Conservation (phyloP, 2,888 invertebrate genomes). For the Euplexia lucipara region DNA sequence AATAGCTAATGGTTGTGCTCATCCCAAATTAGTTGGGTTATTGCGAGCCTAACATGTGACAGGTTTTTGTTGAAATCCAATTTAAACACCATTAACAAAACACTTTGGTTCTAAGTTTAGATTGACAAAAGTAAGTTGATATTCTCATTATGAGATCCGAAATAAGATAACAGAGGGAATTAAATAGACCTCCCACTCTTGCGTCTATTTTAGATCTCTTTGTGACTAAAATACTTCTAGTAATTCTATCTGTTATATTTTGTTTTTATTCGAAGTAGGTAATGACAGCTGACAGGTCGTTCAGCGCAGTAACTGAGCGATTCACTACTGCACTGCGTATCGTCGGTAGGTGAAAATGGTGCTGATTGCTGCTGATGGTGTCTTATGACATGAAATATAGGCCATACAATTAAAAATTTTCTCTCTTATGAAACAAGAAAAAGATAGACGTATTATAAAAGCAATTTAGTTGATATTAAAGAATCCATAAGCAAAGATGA, state of each 20-base stretch:
- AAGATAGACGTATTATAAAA: no score
- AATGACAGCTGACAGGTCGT: no score
- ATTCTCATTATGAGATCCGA: neutral
- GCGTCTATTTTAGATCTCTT: neutral
- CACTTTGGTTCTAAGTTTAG: slow-evolving; percentile 27
- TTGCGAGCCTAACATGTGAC: slow-evolving; percentile 70
- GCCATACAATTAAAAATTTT: no score
- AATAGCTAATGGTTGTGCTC: slow-evolving; percentile 70
- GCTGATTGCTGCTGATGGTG: no score
- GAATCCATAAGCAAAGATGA: no score
- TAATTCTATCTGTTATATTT: neutral
- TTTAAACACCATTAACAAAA: slow-evolving; percentile 52
- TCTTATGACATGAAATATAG: no score
- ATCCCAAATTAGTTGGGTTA: slow-evolving; percentile 75
- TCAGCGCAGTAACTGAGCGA: no score
- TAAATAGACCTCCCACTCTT: neutral
- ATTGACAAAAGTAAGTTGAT: slow-evolving; percentile 5
- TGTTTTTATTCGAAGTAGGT: neutral
- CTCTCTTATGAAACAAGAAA: no score
- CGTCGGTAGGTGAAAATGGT: no score
- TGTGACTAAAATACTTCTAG: neutral
- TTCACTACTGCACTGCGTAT: no score
- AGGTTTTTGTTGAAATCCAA: slow-evolving; percentile 67
- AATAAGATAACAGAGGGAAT: neutral
- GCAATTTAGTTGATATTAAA: no score